Conservation (phyloP, 2,888 invertebrate genomes). For the Acholoe squamosa region DNA sequence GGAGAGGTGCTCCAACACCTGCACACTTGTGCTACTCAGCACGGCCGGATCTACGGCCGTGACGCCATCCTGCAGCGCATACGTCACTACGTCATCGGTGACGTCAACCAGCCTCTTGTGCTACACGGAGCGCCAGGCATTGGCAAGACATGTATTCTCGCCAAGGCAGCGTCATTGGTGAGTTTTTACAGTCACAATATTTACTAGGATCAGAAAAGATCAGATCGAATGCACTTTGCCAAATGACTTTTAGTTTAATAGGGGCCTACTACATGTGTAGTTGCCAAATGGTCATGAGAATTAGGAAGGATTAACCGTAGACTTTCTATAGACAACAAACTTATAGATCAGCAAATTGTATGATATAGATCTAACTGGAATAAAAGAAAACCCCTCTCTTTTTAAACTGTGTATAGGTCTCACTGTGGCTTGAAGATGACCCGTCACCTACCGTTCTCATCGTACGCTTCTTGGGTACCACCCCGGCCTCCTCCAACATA, state of each 20-base stretch:
- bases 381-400: too few species aligned
- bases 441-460: conserved; percentile 45
- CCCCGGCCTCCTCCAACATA: conserved; percentile 22
- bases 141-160: conserved; percentile 91
- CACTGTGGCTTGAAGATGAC: conserved; percentile 41
- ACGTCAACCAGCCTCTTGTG: conserved; percentile 72
- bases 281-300: too few species aligned
- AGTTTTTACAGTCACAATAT: not conserved
- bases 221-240: too few species aligned
- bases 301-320: too few species aligned
- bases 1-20: conserved; percentile 32
- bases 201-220: too few species aligned
- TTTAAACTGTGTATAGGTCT: too few species aligned
- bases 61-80: conserved; percentile 76
- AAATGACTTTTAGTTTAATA: too few species aligned
- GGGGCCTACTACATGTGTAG: too few species aligned
- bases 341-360: too few species aligned
- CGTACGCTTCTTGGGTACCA: conserved; percentile 48
- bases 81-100: conserved; percentile 75
- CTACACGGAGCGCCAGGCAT: conserved; percentile 85
- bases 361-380: too few species aligned
- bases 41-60: conserved; percentile 75
- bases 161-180: conserved; percentile 80
- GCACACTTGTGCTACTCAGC: not conserved
- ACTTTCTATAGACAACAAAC: too few species aligned